Evolutionary conservation across 2,888 invertebrate genomes (phyloP), one percentile per base, ranked within the genome.

Genomic region (Micoletzkya japonica): DNA sequence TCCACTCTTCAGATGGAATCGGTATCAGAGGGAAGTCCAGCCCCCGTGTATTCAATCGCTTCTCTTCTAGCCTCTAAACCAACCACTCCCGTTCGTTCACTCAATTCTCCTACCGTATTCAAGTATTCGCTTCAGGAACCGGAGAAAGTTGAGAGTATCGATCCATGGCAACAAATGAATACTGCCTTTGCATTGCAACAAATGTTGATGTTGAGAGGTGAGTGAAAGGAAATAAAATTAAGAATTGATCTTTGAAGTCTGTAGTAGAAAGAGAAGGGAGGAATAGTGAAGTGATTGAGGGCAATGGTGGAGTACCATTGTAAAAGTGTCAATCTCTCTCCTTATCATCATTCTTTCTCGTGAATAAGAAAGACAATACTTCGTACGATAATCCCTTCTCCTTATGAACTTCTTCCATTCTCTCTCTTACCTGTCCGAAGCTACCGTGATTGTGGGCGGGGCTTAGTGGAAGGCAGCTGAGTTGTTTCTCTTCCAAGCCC

Each of bases 141-240:
- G 1, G 68, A 68, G 32, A 57, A 58, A 28, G 30, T 56, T 32
- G 73, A 72, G 17, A 56, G 69, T 2, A 34, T 72, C n/a, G 63
- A 49, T 20, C 70, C 67, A 17, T 75, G 76, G 74, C 79, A 79
- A 59, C 74, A 76, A 61, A 76, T 79, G 75, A 66, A 73, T 14
- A 70, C 75, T 14, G 70, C 78, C 4, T 54, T 79, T 10, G 73
- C 76, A 2, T 57, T 77, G 17, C 79, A 79, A 57, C 77, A 79
- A 52, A 79, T 78, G 36, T 54, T 79, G 1, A 57, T 78, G 37
- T 59, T 79, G 52, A 77, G 77, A 72, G 70, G 77, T 78, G 26
- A 50, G 68, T 20, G 28, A n/a, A n/a, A n/a, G n/a, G n/a, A n/a
- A n/a, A n/a, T n/a, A n/a, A n/a, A n/a, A n/a, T n/a, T n/a, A n/a